Evolutionary conservation across 2,888 invertebrate species (phyloP), one percentile per base, ranked within the genome.

Genomic region (Chymomyza amoena): DNA sequence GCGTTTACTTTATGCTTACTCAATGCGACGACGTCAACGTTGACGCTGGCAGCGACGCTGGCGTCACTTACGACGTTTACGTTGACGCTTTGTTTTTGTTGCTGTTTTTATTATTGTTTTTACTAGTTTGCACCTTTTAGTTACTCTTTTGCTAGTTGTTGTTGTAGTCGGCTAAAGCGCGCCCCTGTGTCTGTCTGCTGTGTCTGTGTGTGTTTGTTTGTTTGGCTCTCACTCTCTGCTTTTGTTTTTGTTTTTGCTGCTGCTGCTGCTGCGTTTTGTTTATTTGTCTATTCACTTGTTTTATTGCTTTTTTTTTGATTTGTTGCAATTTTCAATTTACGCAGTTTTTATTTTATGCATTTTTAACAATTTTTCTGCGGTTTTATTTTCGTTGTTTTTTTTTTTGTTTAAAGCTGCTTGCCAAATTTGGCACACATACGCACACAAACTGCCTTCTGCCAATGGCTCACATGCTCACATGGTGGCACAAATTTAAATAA

Each of bases 241-340:
- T 45, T 62, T 39, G 25, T 36, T 68, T 60, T 66, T 20, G 63
- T 59, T 39, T 25, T 5, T 50, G 57, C 50, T 9, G 39, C 39
- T 20, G 68, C 66, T 56, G 64, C 65, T 76, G 61, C 72, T 73
- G 76, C 79, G 80, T 82, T 83, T 87, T 84, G 87, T 84, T 84
- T 84, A 85, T 84, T 84, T 87, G 87, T 77, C 78, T 70, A 68
- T 81, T 84, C 87, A 83, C 83, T 83, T 87, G 82, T 78, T 54
- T 54, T 54, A 15, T 54, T 45, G 39, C 39, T 45, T 6, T 4
- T 6, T 4, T 36, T 36, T 36, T 6, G 36, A 6, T 36, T 36
- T 59, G 77, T 72, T 79, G 78, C 77, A 79, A 77, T 78, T 78
- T 68, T 56, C 57, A 68, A 54, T 18, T 54, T 54, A 54, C 16